Evolutionary conservation across 2,797 vertebrate species (phyloP).

Genomic region (Micromesistius poutassou): DNA sequence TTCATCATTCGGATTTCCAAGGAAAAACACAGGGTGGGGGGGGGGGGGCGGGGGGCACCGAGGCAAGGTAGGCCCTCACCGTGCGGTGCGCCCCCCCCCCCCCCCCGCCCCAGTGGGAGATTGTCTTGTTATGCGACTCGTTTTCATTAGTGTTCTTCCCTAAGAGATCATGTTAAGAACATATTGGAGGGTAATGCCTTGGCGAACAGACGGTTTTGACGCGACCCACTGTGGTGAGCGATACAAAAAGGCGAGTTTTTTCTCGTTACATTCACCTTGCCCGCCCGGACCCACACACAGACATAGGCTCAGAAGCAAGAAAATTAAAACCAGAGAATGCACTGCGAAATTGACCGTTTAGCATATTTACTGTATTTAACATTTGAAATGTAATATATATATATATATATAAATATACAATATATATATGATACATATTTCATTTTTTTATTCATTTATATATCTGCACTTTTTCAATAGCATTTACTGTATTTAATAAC

Average conservation of each 20-base stretch:
- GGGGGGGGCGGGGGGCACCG: background rate
- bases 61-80: constrained; percentile 63
- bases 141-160: constrained; percentile 77
- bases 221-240: constrained; percentile 58
- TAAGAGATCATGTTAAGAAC: constrained; percentile 74
- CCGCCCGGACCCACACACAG: constrained; percentile 52
- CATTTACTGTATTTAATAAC: constrained; percentile 65
- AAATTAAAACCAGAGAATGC: constrained; percentile 57
- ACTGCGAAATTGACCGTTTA: constrained; percentile 72
- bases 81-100: constrained; percentile 58
- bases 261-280: constrained; percentile 76
- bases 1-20: constrained; percentile 62
- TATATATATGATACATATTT: constrained; percentile 34
- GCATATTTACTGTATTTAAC: constrained; percentile 81
- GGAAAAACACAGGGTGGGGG: constrained; percentile 54
- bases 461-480: constrained; percentile 69
- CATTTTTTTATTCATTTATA: constrained; percentile 36
- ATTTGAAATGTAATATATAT: constrained; percentile 74
- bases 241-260: constrained; percentile 67
- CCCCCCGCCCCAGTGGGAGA: no score
- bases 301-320: constrained; percentile 69
- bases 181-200: constrained; percentile 75
- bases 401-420: constrained; percentile 59
- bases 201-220: constrained; percentile 55
- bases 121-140: constrained; percentile 60